Percentiles rank a stretch among this genome's conserved stretches.
phyloP scores from a whole-genome alignment of 2,888 invertebrate species.

The Lasioglossum oenotherae region DNA sequence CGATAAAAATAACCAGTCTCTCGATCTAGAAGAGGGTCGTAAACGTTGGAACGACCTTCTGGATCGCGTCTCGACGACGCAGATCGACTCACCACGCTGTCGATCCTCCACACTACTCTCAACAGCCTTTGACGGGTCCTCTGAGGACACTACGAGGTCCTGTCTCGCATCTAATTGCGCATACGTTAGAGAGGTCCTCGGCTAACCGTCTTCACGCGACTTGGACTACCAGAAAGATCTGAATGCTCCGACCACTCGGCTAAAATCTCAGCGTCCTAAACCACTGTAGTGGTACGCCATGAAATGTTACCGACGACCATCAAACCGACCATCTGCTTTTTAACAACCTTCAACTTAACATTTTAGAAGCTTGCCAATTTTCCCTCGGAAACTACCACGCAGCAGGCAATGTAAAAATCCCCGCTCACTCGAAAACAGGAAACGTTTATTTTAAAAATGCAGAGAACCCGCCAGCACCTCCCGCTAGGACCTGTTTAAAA shows the following conservation, averaged over 20 bases:
- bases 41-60: background rate
- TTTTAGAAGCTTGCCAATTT: background rate
- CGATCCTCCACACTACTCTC: background rate
- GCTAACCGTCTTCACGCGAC: background rate
- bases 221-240: background rate
- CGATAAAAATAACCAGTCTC: conserved; percentile 40
- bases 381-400: background rate
- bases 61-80: too few relatives aligned
- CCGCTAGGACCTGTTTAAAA: background rate
- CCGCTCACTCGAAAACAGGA: background rate
- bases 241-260: background rate
- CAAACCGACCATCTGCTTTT: background rate
- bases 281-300: background rate
- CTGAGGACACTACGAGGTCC: background rate
- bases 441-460: background rate
- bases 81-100: background rate
- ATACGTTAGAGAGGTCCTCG: background rate
- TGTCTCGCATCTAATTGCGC: background rate
- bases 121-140: background rate
- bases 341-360: background rate
- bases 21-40: background rate
- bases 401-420: background rate
- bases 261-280: background rate
- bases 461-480: background rate
- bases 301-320: background rate